Conservation (phyloP, 2,888 invertebrate genomes). For the Trissoscelio sp. region DNA sequence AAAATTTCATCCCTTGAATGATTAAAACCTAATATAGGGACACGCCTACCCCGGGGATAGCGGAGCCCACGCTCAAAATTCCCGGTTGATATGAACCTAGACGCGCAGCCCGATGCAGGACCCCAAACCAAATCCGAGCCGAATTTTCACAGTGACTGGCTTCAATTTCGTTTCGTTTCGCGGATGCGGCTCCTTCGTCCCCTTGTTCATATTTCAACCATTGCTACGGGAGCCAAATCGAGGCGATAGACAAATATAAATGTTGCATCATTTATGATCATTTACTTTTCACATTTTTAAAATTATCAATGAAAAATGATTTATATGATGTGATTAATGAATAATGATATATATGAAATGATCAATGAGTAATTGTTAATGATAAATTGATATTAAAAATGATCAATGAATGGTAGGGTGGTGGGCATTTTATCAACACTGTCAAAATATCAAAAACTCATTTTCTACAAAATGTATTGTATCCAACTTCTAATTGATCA, state of each 20-base stretch:
- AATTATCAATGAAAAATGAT: too few relatives aligned
- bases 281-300: too few relatives aligned
- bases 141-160: constrained; percentile 80
- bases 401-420: too few relatives aligned
- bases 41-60: constrained; percentile 79
- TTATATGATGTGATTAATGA: too few relatives aligned
- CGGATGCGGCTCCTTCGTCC: constrained; percentile 43
- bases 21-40: constrained; percentile 83
- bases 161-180: constrained; percentile 76
- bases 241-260: constrained; percentile 8
- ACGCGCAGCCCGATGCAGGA: constrained; percentile 45
- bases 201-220: constrained; percentile 58
- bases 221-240: constrained; percentile 29
- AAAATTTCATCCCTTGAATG: constrained; percentile 83
- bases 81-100: constrained; percentile 55
- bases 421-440: too few relatives aligned
- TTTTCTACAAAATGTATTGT: too few relatives aligned
- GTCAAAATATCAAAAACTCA: too few relatives aligned
- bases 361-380: too few relatives aligned
- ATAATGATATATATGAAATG: too few relatives aligned
- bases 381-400: too few relatives aligned
- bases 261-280: constrained; percentile 21
- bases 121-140: constrained; percentile 72
- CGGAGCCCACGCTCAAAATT: constrained; percentile 49
- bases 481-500: too few relatives aligned